Percentiles rank a stretch among this genome's conserved stretches.
Conservation (phyloP, 2,888 invertebrate genomes). For the Timandra comae region DNA sequence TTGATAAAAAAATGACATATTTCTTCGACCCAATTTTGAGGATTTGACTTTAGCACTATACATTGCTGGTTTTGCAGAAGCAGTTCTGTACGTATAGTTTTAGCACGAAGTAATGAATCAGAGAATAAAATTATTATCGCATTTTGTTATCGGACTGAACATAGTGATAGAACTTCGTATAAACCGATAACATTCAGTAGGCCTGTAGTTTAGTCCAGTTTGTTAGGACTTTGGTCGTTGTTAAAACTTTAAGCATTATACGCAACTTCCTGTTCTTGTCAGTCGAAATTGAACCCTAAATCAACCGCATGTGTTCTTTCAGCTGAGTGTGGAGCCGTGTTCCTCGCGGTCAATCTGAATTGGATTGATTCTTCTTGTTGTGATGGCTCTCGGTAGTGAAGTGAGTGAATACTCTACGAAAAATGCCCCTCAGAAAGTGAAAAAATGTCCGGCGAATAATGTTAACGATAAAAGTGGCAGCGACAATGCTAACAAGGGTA, state of each 20-base stretch:
- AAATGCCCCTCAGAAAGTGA: constrained; percentile 69
- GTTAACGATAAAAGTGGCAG: constrained; percentile 59
- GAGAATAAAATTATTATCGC: background rate
- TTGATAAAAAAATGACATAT: too few relatives aligned
- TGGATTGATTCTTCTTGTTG: constrained; percentile 74
- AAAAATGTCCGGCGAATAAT: constrained; percentile 64
- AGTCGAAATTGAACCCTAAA: constrained; percentile 69
- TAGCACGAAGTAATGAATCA: too few relatives aligned
- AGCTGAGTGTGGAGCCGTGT: constrained; percentile 71
- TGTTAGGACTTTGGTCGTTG: constrained; percentile 11
- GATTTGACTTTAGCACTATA: constrained; percentile 1
- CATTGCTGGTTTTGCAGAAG: constrained; percentile 6
- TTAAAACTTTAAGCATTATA: constrained; percentile 26
- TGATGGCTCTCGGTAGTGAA: constrained; percentile 78
- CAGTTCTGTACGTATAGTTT: too few relatives aligned
- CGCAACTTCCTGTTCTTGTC: constrained; percentile 29
- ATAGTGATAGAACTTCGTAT: constrained; percentile 15
- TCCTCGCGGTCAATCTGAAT: constrained; percentile 69
- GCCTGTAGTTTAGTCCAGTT: constrained; percentile 4
- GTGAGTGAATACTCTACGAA: constrained; percentile 72
- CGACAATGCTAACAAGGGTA: constrained; percentile 69
- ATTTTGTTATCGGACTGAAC: background rate
- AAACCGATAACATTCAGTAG: constrained; percentile 20
- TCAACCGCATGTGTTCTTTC: constrained; percentile 73
- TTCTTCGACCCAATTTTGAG: constrained; percentile 13